These are phyloP conservation scores for Rhinichthys osculus DNA, from an alignment of 2,797 vertebrate genomes.

Conservation along the genomic window DNA sequence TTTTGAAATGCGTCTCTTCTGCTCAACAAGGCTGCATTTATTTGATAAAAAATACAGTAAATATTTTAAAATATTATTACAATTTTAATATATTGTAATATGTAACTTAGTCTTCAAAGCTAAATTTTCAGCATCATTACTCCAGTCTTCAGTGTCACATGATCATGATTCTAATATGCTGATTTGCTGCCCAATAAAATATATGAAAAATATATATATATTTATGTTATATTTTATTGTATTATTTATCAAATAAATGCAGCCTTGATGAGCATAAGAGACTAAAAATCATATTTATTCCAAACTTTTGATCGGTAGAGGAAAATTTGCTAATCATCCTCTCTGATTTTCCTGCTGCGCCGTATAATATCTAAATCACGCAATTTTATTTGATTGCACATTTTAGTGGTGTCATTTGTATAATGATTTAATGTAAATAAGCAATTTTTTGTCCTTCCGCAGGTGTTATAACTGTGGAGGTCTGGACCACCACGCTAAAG, in stretches of 20 bases:
- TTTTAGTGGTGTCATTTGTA: neutral
- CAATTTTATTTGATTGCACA: neutral
- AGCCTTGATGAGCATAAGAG: neutral
- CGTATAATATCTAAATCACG: neutral
- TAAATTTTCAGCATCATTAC: neutral
- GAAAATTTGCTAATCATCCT: neutral
- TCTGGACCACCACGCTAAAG: constrained; percentile 98
- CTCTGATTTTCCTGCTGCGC: neutral
- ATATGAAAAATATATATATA: too few relatives aligned
- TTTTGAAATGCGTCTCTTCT: neutral
- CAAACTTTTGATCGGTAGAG: neutral
- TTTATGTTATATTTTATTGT: neutral
- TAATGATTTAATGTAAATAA: neutral
- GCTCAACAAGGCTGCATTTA: neutral
- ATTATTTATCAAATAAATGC: neutral
- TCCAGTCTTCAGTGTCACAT: neutral
- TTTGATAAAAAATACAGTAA: neutral
- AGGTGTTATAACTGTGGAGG: constrained; percentile 99
- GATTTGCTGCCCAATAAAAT: too few relatives aligned
- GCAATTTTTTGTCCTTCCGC: neutral
- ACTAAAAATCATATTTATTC: neutral
- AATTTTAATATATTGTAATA: too few relatives aligned
- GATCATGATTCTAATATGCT: neutral
- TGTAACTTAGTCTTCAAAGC: too few relatives aligned
- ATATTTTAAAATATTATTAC: neutral